Base-by-base conservation (phyloP, 2,888 invertebrate genomes). In the Andrena haemorrhoa region DNA sequence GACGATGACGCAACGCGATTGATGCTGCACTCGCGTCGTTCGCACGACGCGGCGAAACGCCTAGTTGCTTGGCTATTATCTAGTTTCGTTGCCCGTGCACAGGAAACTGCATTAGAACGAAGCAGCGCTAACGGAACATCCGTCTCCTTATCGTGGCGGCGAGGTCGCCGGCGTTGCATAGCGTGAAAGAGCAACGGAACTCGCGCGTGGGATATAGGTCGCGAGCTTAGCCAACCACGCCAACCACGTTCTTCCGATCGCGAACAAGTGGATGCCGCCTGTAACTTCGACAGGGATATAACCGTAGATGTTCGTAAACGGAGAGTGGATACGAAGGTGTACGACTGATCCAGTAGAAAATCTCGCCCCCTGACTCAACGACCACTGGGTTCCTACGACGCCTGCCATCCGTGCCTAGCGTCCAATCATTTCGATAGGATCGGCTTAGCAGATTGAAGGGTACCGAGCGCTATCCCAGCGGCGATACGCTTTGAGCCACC, bases 201-300 rank as follows among this genome's bases (percentile, higher is more conserved):
- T 73, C 56, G 49, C 56, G 61, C 60, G 60, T 66, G 76, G 68
- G 58, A 88, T 88, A 58, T 86, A 71, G 86, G 87, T 88, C 87
- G 79, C 68, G 61, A 53, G 68, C 29, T 31, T 23, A 58, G 10
- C 20, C 56, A 73, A 23, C 64, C 64, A 10, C 16, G 73, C 41
- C 41, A 12, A 1, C 12, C 8, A 3, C 49, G 60, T 74, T 77
- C 66, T 51, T 29, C 26, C 72, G 56, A 76, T 58, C 23, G 47
- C 60, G 29, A 49, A 23, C 73, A 58, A 23, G 64, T 16, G 72
- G 31, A 33, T 61, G 51, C 41, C 10, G 8, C 0, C 29, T 16
- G 3, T 23, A 12, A 29, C 47, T 64, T 16, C 26, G 64, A 41
- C 41, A 8, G 23, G 12, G 35, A 47, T 64, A 23, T 64, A 26